These are phyloP conservation scores for Notocelia uddmanniana DNA, from an alignment of 2,888 invertebrate species.

Conservation along the genomic window DNA sequence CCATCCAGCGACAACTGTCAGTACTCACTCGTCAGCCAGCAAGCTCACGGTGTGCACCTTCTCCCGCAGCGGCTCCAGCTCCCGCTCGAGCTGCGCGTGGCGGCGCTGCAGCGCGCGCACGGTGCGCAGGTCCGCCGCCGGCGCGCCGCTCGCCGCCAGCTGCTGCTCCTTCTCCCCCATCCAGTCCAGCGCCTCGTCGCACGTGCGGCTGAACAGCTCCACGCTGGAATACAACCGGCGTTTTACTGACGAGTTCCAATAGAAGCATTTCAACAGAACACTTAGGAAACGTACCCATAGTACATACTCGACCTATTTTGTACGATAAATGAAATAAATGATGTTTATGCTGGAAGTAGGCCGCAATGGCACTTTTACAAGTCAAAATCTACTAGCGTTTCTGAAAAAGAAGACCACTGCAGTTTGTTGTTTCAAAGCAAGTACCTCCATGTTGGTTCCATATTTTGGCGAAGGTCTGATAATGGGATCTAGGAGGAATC, in stretches of 20 bases:
- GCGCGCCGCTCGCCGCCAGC: constrained; percentile 91
- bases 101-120: constrained; percentile 96
- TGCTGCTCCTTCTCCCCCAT: constrained; percentile 98
- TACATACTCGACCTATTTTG: no score
- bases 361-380: no score
- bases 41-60: constrained; percentile 95
- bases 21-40: constrained; percentile 92
- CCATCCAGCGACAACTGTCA: neutral
- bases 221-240: constrained; percentile 86
- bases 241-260: neutral
- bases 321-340: no score
- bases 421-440: no score
- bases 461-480: no score
- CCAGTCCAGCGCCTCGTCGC: constrained; percentile 99
- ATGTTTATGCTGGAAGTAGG: no score
- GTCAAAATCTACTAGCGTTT: no score
- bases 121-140: constrained; percentile 95
- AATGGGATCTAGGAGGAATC: no score
- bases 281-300: no score
- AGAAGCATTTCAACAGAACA: no score
- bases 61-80: constrained; percentile 97
- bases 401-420: no score
- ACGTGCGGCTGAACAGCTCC: constrained; percentile 97
- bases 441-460: no score
- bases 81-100: constrained; percentile 97